Evolutionary conservation across 2,113 vertebrate species (phyloP).

Genomic region (Panthera uncia): DNA sequence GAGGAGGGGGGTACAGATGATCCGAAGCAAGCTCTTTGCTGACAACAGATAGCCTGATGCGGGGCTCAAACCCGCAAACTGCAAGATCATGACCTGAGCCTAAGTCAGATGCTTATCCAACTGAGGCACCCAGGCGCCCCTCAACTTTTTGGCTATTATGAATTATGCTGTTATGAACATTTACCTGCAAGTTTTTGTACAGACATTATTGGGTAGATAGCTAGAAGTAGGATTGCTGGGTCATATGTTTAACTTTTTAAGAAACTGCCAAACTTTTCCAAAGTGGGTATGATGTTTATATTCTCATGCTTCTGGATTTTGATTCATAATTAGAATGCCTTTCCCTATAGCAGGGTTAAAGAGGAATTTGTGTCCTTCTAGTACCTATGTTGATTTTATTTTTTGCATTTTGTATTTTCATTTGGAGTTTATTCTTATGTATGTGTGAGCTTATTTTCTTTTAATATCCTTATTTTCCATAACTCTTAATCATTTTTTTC

Average conservation of each 20-base stretch:
- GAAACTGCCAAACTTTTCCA: slow-evolving; percentile 15
- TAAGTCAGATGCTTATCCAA: too few species aligned
- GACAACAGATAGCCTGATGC: too few species aligned
- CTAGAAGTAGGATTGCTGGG: not conserved
- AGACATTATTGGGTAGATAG: not conserved
- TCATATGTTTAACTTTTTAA: slow-evolving; percentile 9
- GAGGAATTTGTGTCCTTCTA: slow-evolving; percentile 33
- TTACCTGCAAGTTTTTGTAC: slow-evolving; percentile 5
- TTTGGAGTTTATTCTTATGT: not conserved
- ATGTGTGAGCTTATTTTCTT: slow-evolving; percentile 12
- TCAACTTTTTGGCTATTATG: not conserved
- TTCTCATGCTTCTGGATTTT: slow-evolving; percentile 24
- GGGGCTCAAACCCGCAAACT: too few species aligned
- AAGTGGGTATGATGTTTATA: not conserved
- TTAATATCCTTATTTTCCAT: slow-evolving; percentile 9
- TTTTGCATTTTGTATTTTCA: slow-evolving; percentile 27
- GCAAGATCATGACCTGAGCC: too few species aligned
- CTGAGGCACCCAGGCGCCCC: too few species aligned
- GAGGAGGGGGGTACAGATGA: too few species aligned
- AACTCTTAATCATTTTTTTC: not conserved
- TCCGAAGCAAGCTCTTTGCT: too few species aligned
- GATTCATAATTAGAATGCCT: slow-evolving; percentile 17
- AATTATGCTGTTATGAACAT: slow-evolving; percentile 15
- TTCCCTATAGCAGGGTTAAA: not conserved
- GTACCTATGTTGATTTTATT: not conserved